Conservation (phyloP, 2,113 vertebrate genomes). For the Stigmatopora nigra region DNA sequence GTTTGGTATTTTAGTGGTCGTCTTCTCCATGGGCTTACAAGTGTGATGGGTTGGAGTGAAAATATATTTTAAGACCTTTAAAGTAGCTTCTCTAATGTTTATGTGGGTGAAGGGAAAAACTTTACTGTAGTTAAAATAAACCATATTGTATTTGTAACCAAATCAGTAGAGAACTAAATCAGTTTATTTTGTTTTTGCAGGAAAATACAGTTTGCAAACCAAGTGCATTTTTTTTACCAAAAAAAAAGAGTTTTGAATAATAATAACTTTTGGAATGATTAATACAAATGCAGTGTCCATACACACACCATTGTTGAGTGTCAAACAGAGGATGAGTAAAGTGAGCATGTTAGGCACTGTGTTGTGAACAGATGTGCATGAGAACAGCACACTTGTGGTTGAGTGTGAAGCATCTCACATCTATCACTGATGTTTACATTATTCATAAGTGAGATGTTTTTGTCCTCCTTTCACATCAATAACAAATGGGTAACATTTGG, state of each 20-base stretch:
- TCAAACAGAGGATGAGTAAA: slow-evolving; percentile 18
- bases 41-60: slow-evolving; percentile 28
- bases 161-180: too few relatives aligned
- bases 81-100: slow-evolving; percentile 1
- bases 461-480: slow-evolving; percentile 42
- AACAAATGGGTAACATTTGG: slow-evolving; percentile 42
- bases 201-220: too few relatives aligned
- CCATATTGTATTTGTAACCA: too few relatives aligned
- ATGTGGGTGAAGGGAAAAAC: background rate
- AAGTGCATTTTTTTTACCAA: too few relatives aligned
- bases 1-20: slow-evolving; percentile 20
- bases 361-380: slow-evolving; percentile 27
- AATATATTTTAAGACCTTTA: slow-evolving; percentile 18
- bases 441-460: slow-evolving; percentile 42
- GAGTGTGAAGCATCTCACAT: slow-evolving; percentile 11
- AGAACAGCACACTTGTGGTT: slow-evolving; percentile 10
- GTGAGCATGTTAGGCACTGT: slow-evolving; percentile 1
- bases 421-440: slow-evolving; percentile 30
- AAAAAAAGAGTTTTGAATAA: too few relatives aligned
- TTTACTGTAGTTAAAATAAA: too few relatives aligned
- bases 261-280: too few relatives aligned
- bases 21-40: slow-evolving; percentile 24
- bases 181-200: too few relatives aligned
- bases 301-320: background rate
- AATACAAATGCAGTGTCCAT: background rate